Conservation (phyloP, 1,140 invertebrate species). For the Ceratosolen solmsi region DNA sequence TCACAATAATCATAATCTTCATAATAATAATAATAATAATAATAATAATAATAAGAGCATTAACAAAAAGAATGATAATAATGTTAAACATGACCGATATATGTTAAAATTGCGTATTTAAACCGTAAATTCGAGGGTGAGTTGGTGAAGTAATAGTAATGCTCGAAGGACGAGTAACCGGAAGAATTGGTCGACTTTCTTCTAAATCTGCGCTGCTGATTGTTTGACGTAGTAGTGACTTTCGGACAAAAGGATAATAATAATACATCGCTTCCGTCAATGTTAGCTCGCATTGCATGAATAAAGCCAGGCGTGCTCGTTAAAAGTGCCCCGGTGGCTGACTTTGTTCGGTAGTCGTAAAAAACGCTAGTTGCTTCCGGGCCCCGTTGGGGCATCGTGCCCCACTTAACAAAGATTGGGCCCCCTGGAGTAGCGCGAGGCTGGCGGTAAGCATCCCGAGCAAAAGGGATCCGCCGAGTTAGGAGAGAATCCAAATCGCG, state of each 20-base stretch:
- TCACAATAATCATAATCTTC: not conserved
- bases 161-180: too few species aligned
- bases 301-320: not conserved
- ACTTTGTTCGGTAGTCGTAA: not conserved
- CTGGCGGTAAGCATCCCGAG: not conserved
- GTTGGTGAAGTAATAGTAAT: too few species aligned
- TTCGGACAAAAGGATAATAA: not conserved
- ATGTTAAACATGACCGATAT: too few species aligned
- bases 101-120: too few species aligned
- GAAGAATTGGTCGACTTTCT: not conserved
- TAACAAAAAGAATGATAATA: too few species aligned
- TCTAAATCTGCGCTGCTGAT: not conserved
- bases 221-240: not conserved
- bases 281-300: not conserved
- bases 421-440: not conserved
- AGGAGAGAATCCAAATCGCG: slow-evolving; percentile 46
- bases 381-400: not conserved
- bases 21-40: too few species aligned
- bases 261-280: too few species aligned
- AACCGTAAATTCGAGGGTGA: too few species aligned
- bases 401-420: not conserved
- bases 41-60: too few species aligned
- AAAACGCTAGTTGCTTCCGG: not conserved
- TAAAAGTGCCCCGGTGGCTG: not conserved
- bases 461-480: slow-evolving; percentile 47